Conservation (phyloP, 2,797 vertebrate genomes). For the Selene dorsalis region DNA sequence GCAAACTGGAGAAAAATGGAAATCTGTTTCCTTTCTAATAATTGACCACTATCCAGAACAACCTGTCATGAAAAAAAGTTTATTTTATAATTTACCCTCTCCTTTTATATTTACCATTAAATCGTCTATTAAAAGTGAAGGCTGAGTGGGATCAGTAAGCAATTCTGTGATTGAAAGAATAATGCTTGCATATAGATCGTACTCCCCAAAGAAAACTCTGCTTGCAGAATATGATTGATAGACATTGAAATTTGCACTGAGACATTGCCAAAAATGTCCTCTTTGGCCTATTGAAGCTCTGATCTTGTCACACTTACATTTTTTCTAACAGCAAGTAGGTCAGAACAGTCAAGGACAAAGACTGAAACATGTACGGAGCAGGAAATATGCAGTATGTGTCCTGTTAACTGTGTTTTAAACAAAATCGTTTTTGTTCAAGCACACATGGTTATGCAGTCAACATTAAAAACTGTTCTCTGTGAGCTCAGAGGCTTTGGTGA, state of each 20-base stretch:
- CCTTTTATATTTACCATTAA: background rate
- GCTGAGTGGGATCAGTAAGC: constrained; percentile 1
- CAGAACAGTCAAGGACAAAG: background rate
- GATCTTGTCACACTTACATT: constrained; percentile 1
- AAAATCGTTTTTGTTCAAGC: background rate
- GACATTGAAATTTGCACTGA: background rate
- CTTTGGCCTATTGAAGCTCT: background rate
- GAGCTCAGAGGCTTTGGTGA: background rate
- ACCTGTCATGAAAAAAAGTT: background rate
- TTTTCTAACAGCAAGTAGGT: constrained; percentile 10
- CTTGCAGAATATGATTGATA: constrained; percentile 16
- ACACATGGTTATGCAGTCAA: background rate
- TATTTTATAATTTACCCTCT: constrained; percentile 4
- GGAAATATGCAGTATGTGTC: background rate
- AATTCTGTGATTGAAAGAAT: background rate
- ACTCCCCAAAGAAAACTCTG: background rate
- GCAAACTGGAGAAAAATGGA: background rate
- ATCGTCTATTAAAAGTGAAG: background rate
- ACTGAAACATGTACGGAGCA: background rate
- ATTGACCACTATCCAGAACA: background rate
- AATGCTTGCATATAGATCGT: background rate
- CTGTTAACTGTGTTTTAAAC: background rate
- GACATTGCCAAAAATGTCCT: constrained; percentile 2
- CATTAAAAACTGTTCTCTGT: background rate
- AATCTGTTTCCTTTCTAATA: background rate